These are phyloP conservation scores for Fabriciana adippe DNA, from an alignment of 2,888 invertebrate genomes.

Conservation along the genomic window DNA sequence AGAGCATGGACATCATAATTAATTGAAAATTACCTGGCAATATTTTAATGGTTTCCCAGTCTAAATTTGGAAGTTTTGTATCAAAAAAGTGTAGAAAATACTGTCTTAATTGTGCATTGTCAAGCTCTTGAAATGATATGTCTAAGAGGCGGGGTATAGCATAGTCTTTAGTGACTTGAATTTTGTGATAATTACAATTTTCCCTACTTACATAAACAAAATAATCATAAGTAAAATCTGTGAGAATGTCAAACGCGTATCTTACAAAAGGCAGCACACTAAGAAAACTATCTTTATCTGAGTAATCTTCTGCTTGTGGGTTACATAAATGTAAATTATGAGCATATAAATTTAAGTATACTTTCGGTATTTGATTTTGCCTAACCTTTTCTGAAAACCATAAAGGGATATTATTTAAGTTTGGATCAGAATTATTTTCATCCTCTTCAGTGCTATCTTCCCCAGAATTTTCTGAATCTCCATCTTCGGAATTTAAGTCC, in stretches of 20 bases:
- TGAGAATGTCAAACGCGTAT: constrained; percentile 80
- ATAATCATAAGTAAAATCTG: constrained; percentile 62
- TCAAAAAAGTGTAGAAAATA: constrained; percentile 77
- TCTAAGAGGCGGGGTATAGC: constrained; percentile 52
- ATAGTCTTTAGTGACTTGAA: constrained; percentile 54
- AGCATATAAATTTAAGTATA: constrained; percentile 86
- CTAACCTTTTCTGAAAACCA: constrained; percentile 86
- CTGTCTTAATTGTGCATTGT: constrained; percentile 52
- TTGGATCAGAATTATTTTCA: constrained; percentile 43
- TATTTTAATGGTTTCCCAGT: constrained; percentile 59
- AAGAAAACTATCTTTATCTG: constrained; percentile 81
- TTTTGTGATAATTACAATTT: constrained; percentile 55
- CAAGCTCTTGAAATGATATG: constrained; percentile 52
- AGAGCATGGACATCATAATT: constrained; percentile 81
- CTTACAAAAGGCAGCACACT: constrained; percentile 84
- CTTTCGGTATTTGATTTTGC: constrained; percentile 83
- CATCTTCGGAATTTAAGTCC: constrained; percentile 45
- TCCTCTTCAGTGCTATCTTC: constrained; percentile 42
- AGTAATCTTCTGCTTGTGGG: constrained; percentile 88
- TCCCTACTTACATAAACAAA: constrained; percentile 68
- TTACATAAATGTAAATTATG: constrained; percentile 84
- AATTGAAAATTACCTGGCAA: constrained; percentile 83
- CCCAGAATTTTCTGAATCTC: constrained; percentile 40
- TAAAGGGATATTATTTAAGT: constrained; percentile 42
- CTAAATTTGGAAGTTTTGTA: constrained; percentile 60